Conservation (phyloP, 2,797 vertebrate genomes). For the Potorous gilbertii region DNA sequence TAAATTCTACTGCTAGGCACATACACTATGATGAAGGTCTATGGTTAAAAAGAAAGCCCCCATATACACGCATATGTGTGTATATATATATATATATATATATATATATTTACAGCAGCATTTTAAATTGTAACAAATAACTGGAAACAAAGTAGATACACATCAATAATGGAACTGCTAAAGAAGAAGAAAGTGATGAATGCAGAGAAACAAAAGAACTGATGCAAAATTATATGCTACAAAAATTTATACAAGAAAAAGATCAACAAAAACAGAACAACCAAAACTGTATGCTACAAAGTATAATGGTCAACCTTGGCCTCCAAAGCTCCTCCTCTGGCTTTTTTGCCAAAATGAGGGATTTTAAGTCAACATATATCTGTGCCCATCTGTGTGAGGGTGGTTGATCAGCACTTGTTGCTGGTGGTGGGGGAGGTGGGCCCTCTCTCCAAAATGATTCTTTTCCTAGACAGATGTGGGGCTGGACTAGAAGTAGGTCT, state of each 20-base stretch:
- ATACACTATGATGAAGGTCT: too few species aligned
- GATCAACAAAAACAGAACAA: not conserved
- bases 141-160: not conserved
- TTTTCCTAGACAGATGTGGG: not conserved
- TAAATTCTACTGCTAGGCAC: not conserved
- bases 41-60: too few species aligned
- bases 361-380: not conserved
- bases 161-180: not conserved
- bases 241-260: not conserved
- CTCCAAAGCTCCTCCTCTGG: not conserved
- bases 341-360: not conserved
- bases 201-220: not conserved
- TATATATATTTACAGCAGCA: not conserved
- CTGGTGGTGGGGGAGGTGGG: not conserved
- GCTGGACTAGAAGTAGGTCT: not conserved
- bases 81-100: too few species aligned
- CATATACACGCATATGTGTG: too few species aligned
- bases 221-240: not conserved
- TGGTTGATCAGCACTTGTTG: too few species aligned
- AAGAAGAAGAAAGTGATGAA: not conserved
- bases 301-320: not conserved
- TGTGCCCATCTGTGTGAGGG: too few species aligned
- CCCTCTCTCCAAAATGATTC: not conserved
- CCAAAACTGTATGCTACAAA: not conserved
- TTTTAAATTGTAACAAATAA: not conserved